Base-by-base conservation (phyloP, 1,140 invertebrate genomes). In the Drosophila sp. region DNA sequence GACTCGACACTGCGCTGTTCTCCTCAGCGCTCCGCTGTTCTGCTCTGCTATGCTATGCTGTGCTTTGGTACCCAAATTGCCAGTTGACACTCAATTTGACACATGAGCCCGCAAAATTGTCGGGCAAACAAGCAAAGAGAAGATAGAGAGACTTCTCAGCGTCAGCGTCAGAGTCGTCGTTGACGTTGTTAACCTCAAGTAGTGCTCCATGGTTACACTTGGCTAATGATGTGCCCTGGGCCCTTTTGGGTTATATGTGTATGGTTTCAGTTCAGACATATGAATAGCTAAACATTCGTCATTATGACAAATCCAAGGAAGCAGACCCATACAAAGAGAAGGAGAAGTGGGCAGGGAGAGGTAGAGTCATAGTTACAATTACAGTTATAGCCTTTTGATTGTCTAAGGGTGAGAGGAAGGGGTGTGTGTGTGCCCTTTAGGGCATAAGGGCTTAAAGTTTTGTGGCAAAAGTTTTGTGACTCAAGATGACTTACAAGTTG, bases 11-110 rank as follows among this genome's bases (percentile, higher is more conserved):
- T 38, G 35, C 35, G 35, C 35, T 11, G 35, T 3, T 56, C 27
- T 55, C 17, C 17, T 17, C 17, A 17, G 57, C 4, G 29, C 40
- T 58, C 40, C 33, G 40, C 41, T 33, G 25, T 40, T 41, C 58
- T 68, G 35, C 23, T 50, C 41, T 54, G 47, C 32, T 35, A 60
- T 64, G 55, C 65, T 32, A 25, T 30, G 27, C 1, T 38, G 8
- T 38, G 44, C 44, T 54, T 61, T 30, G 38, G 68, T 80, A 68
- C 72, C 85, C 84, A 89, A 89, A 89, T 89, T 90, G 85, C 85
- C 85, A 90, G 85, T 90, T 90, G 85, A 90, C 85, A 90, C 85
- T 90, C 85, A 85, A 90, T 90, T 90, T 90, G 85, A 90, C 85
- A 90, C 81, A 84, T 80, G 84, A 89, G 80, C 77, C 74, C 76